These are phyloP conservation scores for Ammospiza caudacuta DNA, from an alignment of 2,113 vertebrate species.

Conservation along the genomic window DNA sequence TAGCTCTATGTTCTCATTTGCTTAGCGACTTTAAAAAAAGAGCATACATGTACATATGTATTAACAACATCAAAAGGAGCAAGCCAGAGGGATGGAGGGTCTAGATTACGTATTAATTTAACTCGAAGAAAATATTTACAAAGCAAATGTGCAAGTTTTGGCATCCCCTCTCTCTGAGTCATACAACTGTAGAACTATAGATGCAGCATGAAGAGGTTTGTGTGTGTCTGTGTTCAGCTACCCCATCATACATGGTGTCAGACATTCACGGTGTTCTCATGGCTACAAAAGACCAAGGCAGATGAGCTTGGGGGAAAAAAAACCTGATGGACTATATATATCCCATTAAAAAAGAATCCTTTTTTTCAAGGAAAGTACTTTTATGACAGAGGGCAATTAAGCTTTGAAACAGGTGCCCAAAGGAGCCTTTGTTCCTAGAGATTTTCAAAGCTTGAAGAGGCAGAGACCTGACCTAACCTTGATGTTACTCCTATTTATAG, in stretches of 20 bases:
- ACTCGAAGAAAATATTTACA: slow-evolving; percentile 61
- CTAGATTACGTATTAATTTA: not conserved
- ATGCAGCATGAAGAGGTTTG: not conserved
- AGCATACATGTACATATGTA: not conserved
- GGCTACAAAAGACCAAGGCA: not conserved
- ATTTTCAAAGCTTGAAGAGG: not conserved
- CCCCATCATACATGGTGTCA: not conserved
- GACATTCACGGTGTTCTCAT: not conserved
- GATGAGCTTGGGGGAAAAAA: not conserved
- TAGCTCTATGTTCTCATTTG: not conserved
- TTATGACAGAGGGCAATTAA: not conserved
- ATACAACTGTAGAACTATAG: not conserved
- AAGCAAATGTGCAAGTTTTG: slow-evolving; percentile 39
- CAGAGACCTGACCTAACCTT: not conserved
- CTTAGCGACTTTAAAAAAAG: not conserved
- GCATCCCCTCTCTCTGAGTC: not conserved
- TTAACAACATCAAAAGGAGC: not conserved
- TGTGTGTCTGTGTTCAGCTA: not conserved
- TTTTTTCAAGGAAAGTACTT: not conserved
- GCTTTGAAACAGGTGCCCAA: not conserved
- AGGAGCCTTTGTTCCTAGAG: not conserved
- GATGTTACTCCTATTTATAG: not conserved
- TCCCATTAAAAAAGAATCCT: not conserved
- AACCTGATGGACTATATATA: not conserved
- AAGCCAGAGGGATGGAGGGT: not conserved